Base-by-base conservation (phyloP, 2,113 vertebrate genomes). In the Paradoxurus hermaphroditus region DNA sequence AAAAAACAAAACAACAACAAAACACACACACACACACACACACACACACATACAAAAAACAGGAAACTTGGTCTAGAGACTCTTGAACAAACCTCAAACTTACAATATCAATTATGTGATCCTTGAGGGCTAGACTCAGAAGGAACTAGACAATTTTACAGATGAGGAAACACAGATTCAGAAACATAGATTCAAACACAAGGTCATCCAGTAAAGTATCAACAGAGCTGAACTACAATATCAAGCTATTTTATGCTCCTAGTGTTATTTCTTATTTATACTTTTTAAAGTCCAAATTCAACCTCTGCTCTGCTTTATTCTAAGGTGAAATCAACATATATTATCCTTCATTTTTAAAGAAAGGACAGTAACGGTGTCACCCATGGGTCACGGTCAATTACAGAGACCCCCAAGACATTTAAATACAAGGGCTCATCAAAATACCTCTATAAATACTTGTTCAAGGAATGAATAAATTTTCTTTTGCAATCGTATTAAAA, bases 261-360 rank as follows among this genome's bases (percentile, higher is more conserved):
- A 72, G 25, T 34, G 9, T 49, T 73, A 79, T 51, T 87, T 83
- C 23, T 59, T 56, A 84, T 51, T 93, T 51, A 59, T 39, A 83
- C 1, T 51, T 72, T 93, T 72, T 49, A 63, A 29, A 79, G 46
- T 10, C 27, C 62, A 75, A 89, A 75, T 75, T 56, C 41, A 36
- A 73, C 13, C 36, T 90, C 70, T 3, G 29, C 36, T 90, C 70
- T 3, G 29, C 16, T 67, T 79, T 94, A 59, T 41, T 84, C 56
- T 89, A 5, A 78, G 19, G 18, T 34, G 75, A 78, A 78, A n/a
- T 46, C 46, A 51, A 44, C 34, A 46, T 51, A n/a, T 21, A n/a
- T 78, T 51, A 78, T 46, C 75, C 59, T 89, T 67, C 73, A 90
- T 59, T 86, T 62, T 92, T 84, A 90, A 92, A 96, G 56, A 7